Evolutionary conservation across 2,113 vertebrate species (phyloP).

Genomic region (Hemichromis elongatus): DNA sequence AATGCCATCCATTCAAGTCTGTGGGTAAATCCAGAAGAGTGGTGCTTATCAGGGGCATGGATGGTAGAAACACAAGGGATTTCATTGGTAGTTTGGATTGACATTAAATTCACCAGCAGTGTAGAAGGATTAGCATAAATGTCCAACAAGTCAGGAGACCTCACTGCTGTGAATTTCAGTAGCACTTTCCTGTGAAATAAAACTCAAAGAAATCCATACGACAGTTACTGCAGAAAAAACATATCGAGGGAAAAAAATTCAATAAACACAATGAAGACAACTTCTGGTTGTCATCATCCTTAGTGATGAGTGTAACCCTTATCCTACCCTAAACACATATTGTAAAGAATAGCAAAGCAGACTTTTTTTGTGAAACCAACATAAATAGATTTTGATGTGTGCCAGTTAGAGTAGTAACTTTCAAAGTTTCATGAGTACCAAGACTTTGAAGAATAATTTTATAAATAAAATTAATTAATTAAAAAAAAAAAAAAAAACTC

Average conservation of each 20-base stretch:
- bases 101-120: not conserved
- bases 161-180: not conserved
- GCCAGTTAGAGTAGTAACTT: not conserved
- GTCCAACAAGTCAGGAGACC: not conserved
- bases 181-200: not conserved
- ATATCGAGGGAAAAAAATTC: not conserved
- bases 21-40: not conserved
- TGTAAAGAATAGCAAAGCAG: not conserved
- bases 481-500: too few relatives aligned
- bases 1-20: not conserved
- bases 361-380: not conserved
- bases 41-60: not conserved
- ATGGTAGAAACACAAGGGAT: not conserved
- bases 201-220: not conserved
- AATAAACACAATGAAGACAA: not conserved
- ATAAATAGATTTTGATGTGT: not conserved
- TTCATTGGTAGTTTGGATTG: not conserved
- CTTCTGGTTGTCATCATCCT: not conserved
- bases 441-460: not conserved
- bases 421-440: not conserved
- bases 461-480: not conserved
- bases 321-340: not conserved
- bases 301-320: not conserved
- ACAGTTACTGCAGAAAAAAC: not conserved
- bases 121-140: not conserved